Evolutionary conservation across 2,888 invertebrate genomes (phyloP).

Genomic region (Rhamnusium bicolor): DNA sequence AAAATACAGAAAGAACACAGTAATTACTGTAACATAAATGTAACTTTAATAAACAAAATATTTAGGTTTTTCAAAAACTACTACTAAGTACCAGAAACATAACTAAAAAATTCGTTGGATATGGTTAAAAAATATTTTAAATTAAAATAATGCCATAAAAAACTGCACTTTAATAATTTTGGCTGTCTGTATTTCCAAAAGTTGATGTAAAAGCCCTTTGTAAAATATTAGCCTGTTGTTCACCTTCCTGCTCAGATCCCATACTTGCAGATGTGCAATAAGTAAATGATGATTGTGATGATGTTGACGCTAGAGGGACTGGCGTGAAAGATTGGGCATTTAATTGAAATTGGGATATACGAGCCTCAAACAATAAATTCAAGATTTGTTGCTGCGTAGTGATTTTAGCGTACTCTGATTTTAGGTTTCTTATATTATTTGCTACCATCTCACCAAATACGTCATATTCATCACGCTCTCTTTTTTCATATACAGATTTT

Average conservation of each 20-base stretch:
- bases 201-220: conserved; percentile 28
- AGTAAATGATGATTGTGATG: neutral
- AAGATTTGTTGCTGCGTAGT: conserved; percentile 8
- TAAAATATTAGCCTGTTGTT: conserved; percentile 18
- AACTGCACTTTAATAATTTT: neutral
- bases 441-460: conserved; percentile 31
- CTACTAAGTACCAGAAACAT: too few species aligned
- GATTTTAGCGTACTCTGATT: conserved; percentile 23
- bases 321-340: conserved; percentile 13
- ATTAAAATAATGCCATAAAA: neutral
- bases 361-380: conserved; percentile 20
- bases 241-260: neutral
- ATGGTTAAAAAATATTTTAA: neutral
- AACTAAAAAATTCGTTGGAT: too few species aligned
- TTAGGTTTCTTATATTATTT: conserved; percentile 26
- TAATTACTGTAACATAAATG: neutral
- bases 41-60: conserved; percentile 1
- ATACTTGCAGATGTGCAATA: neutral
- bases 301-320: conserved; percentile 14
- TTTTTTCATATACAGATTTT: conserved; percentile 28
- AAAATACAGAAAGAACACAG: neutral
- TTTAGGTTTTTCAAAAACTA: neutral
- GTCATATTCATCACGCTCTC: conserved; percentile 31
- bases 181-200: conserved; percentile 2
- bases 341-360: conserved; percentile 1